phyloP scores from a whole-genome alignment of 2,113 vertebrate genomes.

The Seriola aureovittata region DNA sequence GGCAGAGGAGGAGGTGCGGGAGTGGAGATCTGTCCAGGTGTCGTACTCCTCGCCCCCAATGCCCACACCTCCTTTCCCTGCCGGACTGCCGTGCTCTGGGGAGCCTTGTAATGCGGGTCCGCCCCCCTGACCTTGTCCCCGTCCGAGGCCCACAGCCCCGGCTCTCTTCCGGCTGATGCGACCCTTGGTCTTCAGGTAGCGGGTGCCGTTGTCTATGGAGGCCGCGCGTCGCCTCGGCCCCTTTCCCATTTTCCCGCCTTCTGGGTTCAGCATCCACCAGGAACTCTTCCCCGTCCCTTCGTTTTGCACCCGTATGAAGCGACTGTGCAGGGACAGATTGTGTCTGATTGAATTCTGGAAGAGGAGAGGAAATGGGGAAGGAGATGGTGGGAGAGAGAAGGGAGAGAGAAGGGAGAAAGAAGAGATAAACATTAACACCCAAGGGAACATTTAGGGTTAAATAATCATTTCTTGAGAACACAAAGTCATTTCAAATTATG shows the following conservation, averaged over 20 bases:
- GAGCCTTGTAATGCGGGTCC: constrained; percentile 88
- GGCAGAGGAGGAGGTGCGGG: constrained; percentile 89
- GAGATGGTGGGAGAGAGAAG: constrained; percentile 10
- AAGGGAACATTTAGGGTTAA: constrained; percentile 66
- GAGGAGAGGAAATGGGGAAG: constrained; percentile 49
- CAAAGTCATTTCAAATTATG: constrained; percentile 70
- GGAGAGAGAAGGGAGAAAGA: constrained; percentile 13
- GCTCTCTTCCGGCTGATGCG: constrained; percentile 93
- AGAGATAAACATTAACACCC: constrained; percentile 57
- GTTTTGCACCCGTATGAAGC: constrained; percentile 97
- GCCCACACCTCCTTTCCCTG: constrained; percentile 81
- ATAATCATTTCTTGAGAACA: constrained; percentile 70
- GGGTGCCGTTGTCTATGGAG: constrained; percentile 93
- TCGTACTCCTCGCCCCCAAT: constrained; percentile 93
- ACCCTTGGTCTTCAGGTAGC: constrained; percentile 93
- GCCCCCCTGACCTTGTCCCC: constrained; percentile 72
- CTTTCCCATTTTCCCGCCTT: constrained; percentile 96
- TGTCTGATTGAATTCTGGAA: constrained; percentile 97
- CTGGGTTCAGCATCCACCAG: constrained; percentile 99
- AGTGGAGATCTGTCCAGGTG: constrained; percentile 94
- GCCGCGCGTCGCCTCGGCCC: constrained; percentile 91
- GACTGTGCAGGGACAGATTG: constrained; percentile 97
- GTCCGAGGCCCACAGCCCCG: constrained; percentile 84
- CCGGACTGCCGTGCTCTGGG: constrained; percentile 85
- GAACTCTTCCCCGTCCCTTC: constrained; percentile 98